Evolutionary conservation across 2,113 vertebrate genomes (phyloP), one percentile per base, ranked within the genome.

Genomic region (Rutilus rutilus): DNA sequence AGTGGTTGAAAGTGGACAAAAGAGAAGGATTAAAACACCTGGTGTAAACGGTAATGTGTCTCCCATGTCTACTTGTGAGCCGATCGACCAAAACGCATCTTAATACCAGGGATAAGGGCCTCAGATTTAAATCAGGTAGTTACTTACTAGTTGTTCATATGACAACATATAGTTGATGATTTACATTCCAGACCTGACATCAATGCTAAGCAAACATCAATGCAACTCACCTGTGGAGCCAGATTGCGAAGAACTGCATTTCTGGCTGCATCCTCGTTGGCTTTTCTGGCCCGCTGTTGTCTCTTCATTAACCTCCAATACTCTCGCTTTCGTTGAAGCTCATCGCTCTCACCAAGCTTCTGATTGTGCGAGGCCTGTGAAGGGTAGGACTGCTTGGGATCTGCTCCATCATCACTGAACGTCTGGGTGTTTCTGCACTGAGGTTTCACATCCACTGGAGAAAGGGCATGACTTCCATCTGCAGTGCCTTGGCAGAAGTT

Each of bases 301-400:
- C 94, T 91, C 90, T 95, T 95, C 94, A 93, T 95, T 85, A 95
- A 85, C 87, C 94, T 92, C 95, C 95, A 95, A 90, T 95, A 95
- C 83, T 95, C 95, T 89, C 95, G 90, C 91, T 93, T 94, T 87
- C 71, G 89, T 90, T 94, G 93, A 77, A 95, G 90, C 78, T 90
- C 90, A 84, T 23, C 90, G 17, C 80, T 82, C n/a, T 85, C 85
- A 27, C 78, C 81, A 74, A 52, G 25, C 86, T 80, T 1, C 30
- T 39, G 45, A 75, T 69, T 79, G 74, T 89, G 0, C 6, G 6
- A 83, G 0, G 90, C 86, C 86, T 91, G 89, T 4, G 87, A 42
- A 25, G 91, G 86, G 54, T 82, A 86, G 88, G 86, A 45, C 74
- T 64, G 84, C 25, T 83, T 86, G 30, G 57, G 86, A 52, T 25